phyloP scores from a whole-genome alignment of 2,888 invertebrate species.

The Corythucha ciliata region DNA sequence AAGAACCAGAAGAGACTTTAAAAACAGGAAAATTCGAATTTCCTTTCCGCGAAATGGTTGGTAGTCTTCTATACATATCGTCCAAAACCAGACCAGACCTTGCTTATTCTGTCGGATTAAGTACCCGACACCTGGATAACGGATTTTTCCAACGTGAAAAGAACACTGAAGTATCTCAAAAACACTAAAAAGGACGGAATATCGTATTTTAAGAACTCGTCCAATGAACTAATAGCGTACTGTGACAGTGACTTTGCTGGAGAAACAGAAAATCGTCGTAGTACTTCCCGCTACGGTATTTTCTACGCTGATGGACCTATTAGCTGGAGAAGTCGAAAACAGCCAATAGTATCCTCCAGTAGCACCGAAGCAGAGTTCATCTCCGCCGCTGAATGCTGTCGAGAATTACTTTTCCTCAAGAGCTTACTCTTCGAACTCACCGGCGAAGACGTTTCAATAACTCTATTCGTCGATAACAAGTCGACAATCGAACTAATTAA shows the following conservation, averaged over 20 bases:
- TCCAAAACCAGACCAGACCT: background rate
- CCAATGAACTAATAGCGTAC: constrained; percentile 18
- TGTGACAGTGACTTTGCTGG: constrained; percentile 28
- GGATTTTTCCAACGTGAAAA: background rate
- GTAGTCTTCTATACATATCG: constrained; percentile 5
- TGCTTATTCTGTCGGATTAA: background rate
- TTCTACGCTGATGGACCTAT: constrained; percentile 33
- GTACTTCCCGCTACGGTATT: constrained; percentile 13
- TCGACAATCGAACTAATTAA: constrained; percentile 3
- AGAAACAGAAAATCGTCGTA: constrained; percentile 10
- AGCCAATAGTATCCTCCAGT: background rate
- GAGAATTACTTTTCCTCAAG: constrained; percentile 33
- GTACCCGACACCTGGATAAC: background rate
- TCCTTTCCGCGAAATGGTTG: constrained; percentile 1
- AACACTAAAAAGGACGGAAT: constrained; percentile 23
- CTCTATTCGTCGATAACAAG: constrained; percentile 3
- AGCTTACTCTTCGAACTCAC: constrained; percentile 25
- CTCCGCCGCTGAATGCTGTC: constrained; percentile 22
- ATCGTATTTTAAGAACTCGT: background rate
- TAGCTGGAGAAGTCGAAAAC: constrained; percentile 32
- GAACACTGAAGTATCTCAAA: constrained; percentile 22
- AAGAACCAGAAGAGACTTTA: background rate
- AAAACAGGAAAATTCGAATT: background rate
- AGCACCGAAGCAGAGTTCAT: constrained; percentile 2
- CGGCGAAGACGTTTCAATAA: constrained; percentile 2